Conservation (phyloP, 2,797 vertebrate genomes). For the Meriones psammophilus region DNA sequence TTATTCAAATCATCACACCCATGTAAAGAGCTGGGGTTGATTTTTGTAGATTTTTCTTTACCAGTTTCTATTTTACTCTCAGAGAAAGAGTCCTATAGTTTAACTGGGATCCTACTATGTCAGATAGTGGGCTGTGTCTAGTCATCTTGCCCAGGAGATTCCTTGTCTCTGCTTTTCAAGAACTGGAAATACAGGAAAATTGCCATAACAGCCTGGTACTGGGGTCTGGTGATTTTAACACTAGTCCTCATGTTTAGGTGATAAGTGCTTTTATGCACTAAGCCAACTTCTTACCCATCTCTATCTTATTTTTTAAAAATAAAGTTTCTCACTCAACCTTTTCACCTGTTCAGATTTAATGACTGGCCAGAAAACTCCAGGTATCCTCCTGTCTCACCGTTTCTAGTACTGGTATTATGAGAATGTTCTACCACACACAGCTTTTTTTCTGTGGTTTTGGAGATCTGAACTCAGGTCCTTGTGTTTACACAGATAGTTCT, state of each 20-base stretch:
- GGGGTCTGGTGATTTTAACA: not conserved
- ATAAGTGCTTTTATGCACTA: not conserved
- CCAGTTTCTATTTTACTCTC: not conserved
- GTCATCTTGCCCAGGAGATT: too few relatives aligned
- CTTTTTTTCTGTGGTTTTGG: not conserved
- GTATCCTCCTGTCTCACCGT: not conserved
- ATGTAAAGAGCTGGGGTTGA: not conserved
- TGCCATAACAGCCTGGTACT: not conserved
- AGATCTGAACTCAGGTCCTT: not conserved
- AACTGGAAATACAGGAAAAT: not conserved
- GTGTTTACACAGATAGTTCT: not conserved
- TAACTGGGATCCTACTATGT: too few relatives aligned
- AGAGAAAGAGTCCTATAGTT: not conserved
- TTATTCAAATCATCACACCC: not conserved
- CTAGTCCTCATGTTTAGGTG: not conserved
- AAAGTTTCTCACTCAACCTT: not conserved
- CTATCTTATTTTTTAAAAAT: not conserved
- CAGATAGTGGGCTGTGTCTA: too few relatives aligned
- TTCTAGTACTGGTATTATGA: not conserved
- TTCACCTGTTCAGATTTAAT: not conserved
- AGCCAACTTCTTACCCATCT: not conserved
- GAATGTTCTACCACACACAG: not conserved
- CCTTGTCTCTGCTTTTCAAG: not conserved
- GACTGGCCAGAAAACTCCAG: not conserved
- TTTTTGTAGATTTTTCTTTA: not conserved